Evolutionary conservation across 2,888 invertebrate species (phyloP).

Genomic region (Rhagonycha lutea): DNA sequence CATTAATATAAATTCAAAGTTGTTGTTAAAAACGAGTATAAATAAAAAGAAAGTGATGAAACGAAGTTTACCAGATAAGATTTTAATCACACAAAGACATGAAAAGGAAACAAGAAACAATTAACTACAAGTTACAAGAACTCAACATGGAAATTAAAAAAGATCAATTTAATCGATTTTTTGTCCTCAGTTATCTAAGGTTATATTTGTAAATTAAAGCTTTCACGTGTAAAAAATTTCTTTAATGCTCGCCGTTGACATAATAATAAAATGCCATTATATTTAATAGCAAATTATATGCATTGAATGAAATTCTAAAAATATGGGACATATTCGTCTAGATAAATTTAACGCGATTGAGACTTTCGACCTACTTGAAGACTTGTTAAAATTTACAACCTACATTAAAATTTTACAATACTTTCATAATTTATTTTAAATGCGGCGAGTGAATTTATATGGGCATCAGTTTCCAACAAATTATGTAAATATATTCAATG

Average conservation of each 20-base stretch:
- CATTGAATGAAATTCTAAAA: neutral
- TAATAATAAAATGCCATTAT: neutral
- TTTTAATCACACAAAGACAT: neutral
- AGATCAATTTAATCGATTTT: neutral
- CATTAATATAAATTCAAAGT: neutral
- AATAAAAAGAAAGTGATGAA: neutral
- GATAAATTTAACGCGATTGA: neutral
- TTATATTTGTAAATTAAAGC: neutral
- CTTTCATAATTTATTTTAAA: neutral
- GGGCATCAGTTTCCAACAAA: neutral
- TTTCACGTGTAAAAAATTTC: neutral
- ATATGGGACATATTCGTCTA: neutral
- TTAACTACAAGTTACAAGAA: neutral
- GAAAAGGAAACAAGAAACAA: neutral
- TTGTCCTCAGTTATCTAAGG: neutral
- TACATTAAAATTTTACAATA: neutral
- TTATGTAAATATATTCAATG: neutral
- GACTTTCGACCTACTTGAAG: constrained; percentile 1
- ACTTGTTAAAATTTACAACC: constrained; percentile 3
- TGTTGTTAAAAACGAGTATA: neutral
- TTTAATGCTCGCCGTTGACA: neutral
- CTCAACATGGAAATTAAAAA: neutral
- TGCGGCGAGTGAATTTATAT: neutral
- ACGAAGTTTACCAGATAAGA: neutral
- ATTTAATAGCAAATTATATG: neutral